phyloP scores from a whole-genome alignment of 2,797 vertebrate species.

The Gobio occitaniae region DNA sequence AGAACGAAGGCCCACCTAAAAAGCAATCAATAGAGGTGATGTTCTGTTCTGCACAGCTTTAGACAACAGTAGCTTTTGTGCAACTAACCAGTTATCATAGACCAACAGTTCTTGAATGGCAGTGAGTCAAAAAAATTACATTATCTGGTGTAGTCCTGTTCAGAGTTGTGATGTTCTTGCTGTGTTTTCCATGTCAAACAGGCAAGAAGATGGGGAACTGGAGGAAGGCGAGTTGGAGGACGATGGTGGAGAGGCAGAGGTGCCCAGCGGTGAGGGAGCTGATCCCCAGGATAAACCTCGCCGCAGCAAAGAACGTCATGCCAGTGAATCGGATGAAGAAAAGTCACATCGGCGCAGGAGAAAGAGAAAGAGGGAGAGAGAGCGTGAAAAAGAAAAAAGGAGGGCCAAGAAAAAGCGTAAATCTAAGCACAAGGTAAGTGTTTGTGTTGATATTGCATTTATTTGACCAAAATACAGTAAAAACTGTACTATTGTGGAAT shows the following conservation, averaged over 20 bases:
- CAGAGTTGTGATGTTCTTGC: slow-evolving; percentile 8
- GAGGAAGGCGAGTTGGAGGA: slow-evolving; percentile 95
- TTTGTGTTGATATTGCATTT: not conserved
- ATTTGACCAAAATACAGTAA: not conserved
- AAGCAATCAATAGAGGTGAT: not conserved
- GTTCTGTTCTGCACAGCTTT: not conserved
- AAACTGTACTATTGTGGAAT: not conserved
- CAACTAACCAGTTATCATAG: not conserved
- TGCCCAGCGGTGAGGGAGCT: slow-evolving; percentile 74
- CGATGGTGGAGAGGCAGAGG: slow-evolving; percentile 85
- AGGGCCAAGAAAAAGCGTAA: slow-evolving; percentile 93
- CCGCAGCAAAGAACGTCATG: slow-evolving; percentile 83
- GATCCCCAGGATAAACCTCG: slow-evolving; percentile 72
- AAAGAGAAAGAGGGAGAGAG: slow-evolving; percentile 89
- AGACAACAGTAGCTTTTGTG: not conserved
- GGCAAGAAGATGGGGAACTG: slow-evolving; percentile 90
- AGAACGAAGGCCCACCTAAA: slow-evolving; percentile 1
- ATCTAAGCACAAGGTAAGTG: slow-evolving; percentile 92
- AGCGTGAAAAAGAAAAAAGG: slow-evolving; percentile 91
- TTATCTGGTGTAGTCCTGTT: not conserved
- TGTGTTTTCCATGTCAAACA: slow-evolving; percentile 60
- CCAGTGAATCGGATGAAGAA: slow-evolving; percentile 87
- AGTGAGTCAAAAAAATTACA: not conserved
- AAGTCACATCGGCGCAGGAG: slow-evolving; percentile 88
- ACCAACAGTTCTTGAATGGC: not conserved